phyloP scores from a whole-genome alignment of 2,797 vertebrate genomes.

The Rachycentron canadum region DNA sequence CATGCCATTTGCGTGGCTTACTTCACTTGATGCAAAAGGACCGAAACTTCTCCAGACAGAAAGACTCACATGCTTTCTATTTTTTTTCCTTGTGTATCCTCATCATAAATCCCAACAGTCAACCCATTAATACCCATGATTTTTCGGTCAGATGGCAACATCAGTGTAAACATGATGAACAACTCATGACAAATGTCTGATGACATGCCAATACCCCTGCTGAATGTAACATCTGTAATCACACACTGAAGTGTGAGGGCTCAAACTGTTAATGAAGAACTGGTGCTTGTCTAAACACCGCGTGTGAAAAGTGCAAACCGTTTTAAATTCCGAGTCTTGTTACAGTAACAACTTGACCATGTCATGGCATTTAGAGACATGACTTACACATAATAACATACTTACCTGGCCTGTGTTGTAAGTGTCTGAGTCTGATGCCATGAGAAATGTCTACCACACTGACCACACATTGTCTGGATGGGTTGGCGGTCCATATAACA shows the following conservation, averaged over 20 bases:
- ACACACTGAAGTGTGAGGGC: constrained; percentile 7
- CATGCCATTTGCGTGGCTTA: too few relatives aligned
- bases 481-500: constrained; percentile 47
- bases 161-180: constrained; percentile 37
- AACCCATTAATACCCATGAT: constrained; percentile 10
- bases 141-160: constrained; percentile 35
- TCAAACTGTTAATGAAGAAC: background rate
- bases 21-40: too few relatives aligned
- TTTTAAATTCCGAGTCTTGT: constrained; percentile 36
- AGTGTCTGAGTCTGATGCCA: constrained; percentile 76
- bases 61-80: background rate
- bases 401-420: constrained; percentile 62
- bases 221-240: constrained; percentile 40
- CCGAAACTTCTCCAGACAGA: background rate
- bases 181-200: constrained; percentile 64
- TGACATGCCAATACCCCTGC: constrained; percentile 41
- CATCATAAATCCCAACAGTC: constrained; percentile 14
- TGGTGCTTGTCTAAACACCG: background rate
- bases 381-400: constrained; percentile 77
- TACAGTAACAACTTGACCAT: constrained; percentile 29
- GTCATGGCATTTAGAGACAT: constrained; percentile 73
- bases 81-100: background rate
- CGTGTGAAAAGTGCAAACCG: background rate
- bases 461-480: constrained; percentile 73
- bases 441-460: constrained; percentile 73